Evolutionary conservation across 2,797 vertebrate genomes (phyloP), one percentile per base, ranked within the genome.

Genomic region (Sphenodon punctatus): DNA sequence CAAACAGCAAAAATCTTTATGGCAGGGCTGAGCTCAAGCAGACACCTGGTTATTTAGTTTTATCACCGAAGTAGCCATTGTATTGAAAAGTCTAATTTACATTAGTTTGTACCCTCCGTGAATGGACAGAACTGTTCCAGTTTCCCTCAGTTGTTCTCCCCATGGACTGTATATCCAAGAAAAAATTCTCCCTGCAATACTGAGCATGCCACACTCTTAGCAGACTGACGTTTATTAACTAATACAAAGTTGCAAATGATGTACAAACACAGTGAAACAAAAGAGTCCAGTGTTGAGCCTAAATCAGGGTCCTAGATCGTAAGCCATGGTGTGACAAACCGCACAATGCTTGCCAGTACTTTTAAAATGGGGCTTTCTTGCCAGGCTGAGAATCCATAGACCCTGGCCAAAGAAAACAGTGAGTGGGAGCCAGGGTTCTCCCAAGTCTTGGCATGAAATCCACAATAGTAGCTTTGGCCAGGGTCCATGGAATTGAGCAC

Each of bases 381-480:
- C 96, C 96, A 97, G 95, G 93, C 89, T 91, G 92, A 95, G 95
- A 95, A 95, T 96, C 95, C 95, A 89, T 87, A 89, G 88, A 91
- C 89, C 94, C 92, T 32, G 73, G 97, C 97, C 97, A 98, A 98
- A 96, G 94, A 97, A 94, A 97, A 96, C 96, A 97, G 91, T 95
- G 96, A 95, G 95, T 92, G 88, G 49, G 88, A 85, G 96, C 95
- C 95, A 95, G 95, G 89, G 92, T 93, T 94, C 92, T 95, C 95
- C 94, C 88, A 87, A 95, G 94, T 85, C 80, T 92, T 96, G 95
- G 95, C 95, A 93, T 93, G 85, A 86, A 85, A 91, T 94, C 85
- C 91, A 93, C 90, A 90, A 88, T 91, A 95, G 95, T 93, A 93
- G 88, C 94, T 91, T 94, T 95, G 96, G 94, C 94, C 30, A 86